These are phyloP conservation scores for Herpailurus yagouaroundi DNA, from an alignment of 2,113 vertebrate genomes.

Conservation along the genomic window DNA sequence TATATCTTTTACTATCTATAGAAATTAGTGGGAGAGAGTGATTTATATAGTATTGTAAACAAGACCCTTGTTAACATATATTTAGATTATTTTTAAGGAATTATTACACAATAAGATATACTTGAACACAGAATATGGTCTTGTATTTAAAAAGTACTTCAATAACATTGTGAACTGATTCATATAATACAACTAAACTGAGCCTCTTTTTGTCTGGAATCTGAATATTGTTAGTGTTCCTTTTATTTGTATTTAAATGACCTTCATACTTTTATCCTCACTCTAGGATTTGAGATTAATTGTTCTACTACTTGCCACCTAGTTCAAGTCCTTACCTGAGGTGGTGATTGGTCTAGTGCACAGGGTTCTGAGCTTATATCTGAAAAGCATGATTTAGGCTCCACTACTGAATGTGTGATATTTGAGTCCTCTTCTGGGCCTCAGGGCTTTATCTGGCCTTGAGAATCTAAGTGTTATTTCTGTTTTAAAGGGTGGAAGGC, in stretches of 20 bases:
- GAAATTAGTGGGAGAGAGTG: neutral
- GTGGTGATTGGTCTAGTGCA: neutral
- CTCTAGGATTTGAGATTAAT: neutral
- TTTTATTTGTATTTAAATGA: constrained; percentile 9
- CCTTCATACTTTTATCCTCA: neutral
- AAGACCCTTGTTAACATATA: neutral
- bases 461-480: neutral
- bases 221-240: neutral
- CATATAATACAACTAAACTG: neutral
- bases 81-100: constrained; percentile 41
- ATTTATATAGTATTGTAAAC: neutral
- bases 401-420: neutral
- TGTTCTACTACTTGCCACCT: neutral
- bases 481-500: neutral
- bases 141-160: constrained; percentile 2
- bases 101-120: neutral
- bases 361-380: neutral
- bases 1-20: neutral
- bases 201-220: neutral
- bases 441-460: neutral
- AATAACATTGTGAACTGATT: neutral
- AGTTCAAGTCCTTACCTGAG: neutral
- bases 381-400: neutral
- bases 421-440: neutral
- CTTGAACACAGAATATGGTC: neutral